These are phyloP conservation scores for Diaphora mendica DNA, from an alignment of 2,888 invertebrate species.

Conservation along the genomic window DNA sequence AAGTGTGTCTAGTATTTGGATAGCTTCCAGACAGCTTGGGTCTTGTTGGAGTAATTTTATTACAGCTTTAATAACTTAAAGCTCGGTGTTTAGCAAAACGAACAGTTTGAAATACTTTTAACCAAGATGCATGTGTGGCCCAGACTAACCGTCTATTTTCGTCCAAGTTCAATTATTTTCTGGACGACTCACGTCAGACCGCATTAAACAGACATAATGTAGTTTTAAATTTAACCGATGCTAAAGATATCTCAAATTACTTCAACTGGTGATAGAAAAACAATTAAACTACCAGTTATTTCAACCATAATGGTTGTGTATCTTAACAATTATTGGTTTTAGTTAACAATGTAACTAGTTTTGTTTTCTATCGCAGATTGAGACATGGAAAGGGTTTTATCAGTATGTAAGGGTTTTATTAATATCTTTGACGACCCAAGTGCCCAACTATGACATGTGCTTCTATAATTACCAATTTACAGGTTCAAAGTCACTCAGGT, in stretches of 20 bases:
- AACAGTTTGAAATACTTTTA: neutral
- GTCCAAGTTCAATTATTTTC: slow-evolving; percentile 59
- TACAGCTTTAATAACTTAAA: neutral
- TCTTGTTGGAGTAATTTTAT: neutral
- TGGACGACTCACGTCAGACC: slow-evolving; percentile 47
- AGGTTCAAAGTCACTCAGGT: neutral
- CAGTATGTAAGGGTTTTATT: too few species aligned
- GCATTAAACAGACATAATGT: slow-evolving; percentile 56
- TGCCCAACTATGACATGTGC: neutral
- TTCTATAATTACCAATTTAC: neutral
- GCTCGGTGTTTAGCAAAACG: neutral
- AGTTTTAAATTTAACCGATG: slow-evolving; percentile 61
- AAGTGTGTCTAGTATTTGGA: neutral
- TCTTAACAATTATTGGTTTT: slow-evolving; percentile 27
- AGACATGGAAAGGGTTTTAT: neutral
- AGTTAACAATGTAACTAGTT: slow-evolving; percentile 1
- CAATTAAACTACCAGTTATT: slow-evolving; percentile 42
- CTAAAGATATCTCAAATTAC: slow-evolving; percentile 59
- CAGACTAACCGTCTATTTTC: slow-evolving; percentile 44
- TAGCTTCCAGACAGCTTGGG: neutral
- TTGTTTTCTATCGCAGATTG: neutral
- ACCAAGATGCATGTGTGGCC: slow-evolving; percentile 18
- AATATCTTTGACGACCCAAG: too few species aligned
- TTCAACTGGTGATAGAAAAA: slow-evolving; percentile 42
- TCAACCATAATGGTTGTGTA: slow-evolving; percentile 17